These are phyloP conservation scores for Diadromus collaris DNA, from an alignment of 2,888 invertebrate genomes.

Conservation along the genomic window DNA sequence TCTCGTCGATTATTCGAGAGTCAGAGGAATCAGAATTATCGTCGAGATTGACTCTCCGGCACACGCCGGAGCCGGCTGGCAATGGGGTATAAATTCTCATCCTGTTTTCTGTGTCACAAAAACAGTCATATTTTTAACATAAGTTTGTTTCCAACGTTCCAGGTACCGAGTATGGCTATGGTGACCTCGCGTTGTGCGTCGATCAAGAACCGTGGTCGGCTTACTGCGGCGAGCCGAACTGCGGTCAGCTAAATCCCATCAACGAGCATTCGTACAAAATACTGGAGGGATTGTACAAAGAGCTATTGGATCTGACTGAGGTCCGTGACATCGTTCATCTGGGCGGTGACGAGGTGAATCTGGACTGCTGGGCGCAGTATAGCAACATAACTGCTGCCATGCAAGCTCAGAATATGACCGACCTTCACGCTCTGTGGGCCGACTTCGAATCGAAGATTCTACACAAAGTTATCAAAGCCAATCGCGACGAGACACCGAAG, in stretches of 20 bases:
- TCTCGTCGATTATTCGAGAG: constrained; percentile 88
- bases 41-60: constrained; percentile 96
- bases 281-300: constrained; percentile 88
- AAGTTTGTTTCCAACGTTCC: neutral
- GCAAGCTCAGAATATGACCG: constrained; percentile 88
- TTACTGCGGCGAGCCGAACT: constrained; percentile 93
- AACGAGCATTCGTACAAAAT: constrained; percentile 89
- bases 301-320: constrained; percentile 87
- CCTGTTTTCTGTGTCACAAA: neutral
- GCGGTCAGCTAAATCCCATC: constrained; percentile 92
- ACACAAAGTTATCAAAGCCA: constrained; percentile 84
- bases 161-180: constrained; percentile 86
- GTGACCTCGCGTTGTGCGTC: constrained; percentile 90
- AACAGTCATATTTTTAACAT: neutral
- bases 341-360: constrained; percentile 92
- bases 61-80: constrained; percentile 94
- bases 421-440: constrained; percentile 89
- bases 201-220: constrained; percentile 91
- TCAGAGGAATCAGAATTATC: constrained; percentile 92
- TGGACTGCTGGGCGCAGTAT: constrained; percentile 88
- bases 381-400: constrained; percentile 77
- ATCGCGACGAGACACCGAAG: constrained; percentile 82
- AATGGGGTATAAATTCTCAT: constrained; percentile 84
- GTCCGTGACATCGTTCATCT: constrained; percentile 91
- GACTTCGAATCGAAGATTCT: constrained; percentile 88